Conservation (phyloP, 2,797 vertebrate genomes). For the Chaunax sp. region DNA sequence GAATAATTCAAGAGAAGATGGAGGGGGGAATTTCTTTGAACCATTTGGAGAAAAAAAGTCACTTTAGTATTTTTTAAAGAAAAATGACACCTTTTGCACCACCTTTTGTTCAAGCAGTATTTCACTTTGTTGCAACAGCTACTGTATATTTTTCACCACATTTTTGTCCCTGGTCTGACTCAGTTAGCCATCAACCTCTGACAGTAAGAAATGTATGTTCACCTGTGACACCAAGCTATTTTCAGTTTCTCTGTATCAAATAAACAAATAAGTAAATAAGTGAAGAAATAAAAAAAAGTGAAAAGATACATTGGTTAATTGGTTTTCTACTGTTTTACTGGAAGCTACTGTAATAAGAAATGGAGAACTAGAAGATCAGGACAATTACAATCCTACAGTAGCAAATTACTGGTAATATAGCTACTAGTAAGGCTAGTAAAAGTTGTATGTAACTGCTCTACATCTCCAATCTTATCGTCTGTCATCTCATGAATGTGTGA, state of each 20-base stretch:
- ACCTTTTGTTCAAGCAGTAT: conserved; percentile 30
- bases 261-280: too few species aligned
- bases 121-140: conserved; percentile 33
- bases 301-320: not conserved
- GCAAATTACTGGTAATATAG: not conserved
- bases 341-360: not conserved
- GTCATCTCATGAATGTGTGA: not conserved
- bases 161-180: conserved; percentile 37
- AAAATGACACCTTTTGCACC: conserved; percentile 13
- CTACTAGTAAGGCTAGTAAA: not conserved
- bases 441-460: not conserved
- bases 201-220: too few species aligned
- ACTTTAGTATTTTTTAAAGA: conserved; percentile 42
- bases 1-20: conserved; percentile 38
- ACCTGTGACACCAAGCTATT: too few species aligned
- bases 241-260: too few species aligned
- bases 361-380: not conserved
- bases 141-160: conserved; percentile 40
- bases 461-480: not conserved
- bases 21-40: conserved; percentile 24
- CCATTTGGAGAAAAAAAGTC: conserved; percentile 49
- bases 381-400: not conserved
- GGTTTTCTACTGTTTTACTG: not conserved
- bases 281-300: too few species aligned
- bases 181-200: conserved; percentile 14